Base-by-base conservation (phyloP, 1,140 invertebrate species). In the Pseudomyrmex flavicornis region DNA sequence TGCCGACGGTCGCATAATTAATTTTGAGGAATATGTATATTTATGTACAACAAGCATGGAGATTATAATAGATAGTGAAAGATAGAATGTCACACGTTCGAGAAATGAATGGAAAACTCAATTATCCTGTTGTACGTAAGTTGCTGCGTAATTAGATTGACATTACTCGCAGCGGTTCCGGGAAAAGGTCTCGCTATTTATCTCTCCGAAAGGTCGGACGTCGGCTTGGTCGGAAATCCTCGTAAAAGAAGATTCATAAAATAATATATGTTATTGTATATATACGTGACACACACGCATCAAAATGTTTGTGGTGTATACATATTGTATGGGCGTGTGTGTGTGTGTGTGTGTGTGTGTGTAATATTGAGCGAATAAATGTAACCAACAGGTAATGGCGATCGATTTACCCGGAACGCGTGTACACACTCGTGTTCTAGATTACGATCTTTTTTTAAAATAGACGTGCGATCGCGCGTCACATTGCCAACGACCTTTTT, bases 131-230 rank as follows among this genome's bases (percentile, higher is more conserved):
- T 35, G 15, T 54, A 58, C 8, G 35, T 80, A 80, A 80, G 54
- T 80, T 79, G 76, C 17, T 48, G 54, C 22, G 46, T 86, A 84
- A 86, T 86, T 72, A 77, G 83, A 87, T 85, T 76, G 74, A 63
- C 68, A 86, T 84, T 26, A 13, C 82, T 61, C 72, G 52, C 20
- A 52, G 85, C 62, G 9, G 35, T 86, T 35, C 54, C 17, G 46
- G 8, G 9, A 35, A 83, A 87, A 73, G 66, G 79, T 87, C 61
- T 76, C 73, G 20, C n/a, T 35, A 35, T 35, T 15, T 48, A 17
- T 61, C 56, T 74, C 35, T 48, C 12, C 48, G 2, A 87, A 86
- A 86, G 85, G 73, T 87, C 68, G 69, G n/a, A 20, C 15, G 20
- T n/a, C 48, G 17, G 59, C 26, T 35, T 35, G 35, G 17, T 13